These are phyloP conservation scores for Oryzias celebensis DNA, from an alignment of 2,113 vertebrate genomes.

Conservation along the genomic window DNA sequence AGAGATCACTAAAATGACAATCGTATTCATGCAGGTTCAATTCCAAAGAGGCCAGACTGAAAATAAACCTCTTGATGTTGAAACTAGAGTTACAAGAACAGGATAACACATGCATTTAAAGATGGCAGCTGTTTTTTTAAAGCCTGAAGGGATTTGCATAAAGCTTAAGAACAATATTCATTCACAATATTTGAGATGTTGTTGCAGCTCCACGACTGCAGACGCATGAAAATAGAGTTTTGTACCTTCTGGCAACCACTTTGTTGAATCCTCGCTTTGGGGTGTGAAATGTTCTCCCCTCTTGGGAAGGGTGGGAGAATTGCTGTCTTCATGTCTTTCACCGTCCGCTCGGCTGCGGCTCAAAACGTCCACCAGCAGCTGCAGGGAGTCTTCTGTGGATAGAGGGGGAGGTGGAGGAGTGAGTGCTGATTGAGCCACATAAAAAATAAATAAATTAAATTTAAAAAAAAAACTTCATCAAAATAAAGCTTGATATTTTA, in stretches of 20 bases:
- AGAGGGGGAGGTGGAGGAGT: conserved; percentile 87
- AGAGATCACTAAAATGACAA: conserved; percentile 43
- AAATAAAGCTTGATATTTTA: not conserved
- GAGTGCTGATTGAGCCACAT: conserved; percentile 75
- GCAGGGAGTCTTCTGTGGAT: conserved; percentile 68
- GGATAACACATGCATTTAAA: conserved; percentile 12
- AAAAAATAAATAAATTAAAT: conserved; percentile 1
- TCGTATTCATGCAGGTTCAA: conserved; percentile 56
- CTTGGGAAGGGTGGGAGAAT: conserved; percentile 32
- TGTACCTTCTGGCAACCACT: conserved; percentile 61
- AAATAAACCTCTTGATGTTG: conserved; percentile 28
- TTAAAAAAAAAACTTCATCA: conserved; percentile 2
- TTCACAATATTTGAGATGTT: conserved; percentile 31
- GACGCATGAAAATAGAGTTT: not conserved
- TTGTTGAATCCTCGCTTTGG: conserved; percentile 44
- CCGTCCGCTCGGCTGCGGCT: conserved; percentile 69
- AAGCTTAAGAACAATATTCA: conserved; percentile 41
- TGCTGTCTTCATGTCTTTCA: conserved; percentile 65
- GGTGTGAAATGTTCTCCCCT: conserved; percentile 50
- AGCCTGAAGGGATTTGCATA: conserved; percentile 18
- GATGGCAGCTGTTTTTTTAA: too few species aligned
- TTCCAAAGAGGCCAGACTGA: conserved; percentile 3
- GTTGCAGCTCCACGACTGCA: conserved; percentile 5
- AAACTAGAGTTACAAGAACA: conserved; percentile 22
- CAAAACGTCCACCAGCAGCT: conserved; percentile 63